A percentile compares a stretch with the other conserved stretches of the same genome.
Evolutionary conservation across 2,888 invertebrate genomes (phyloP).

Genomic region (Lamellibrachia columna): DNA sequence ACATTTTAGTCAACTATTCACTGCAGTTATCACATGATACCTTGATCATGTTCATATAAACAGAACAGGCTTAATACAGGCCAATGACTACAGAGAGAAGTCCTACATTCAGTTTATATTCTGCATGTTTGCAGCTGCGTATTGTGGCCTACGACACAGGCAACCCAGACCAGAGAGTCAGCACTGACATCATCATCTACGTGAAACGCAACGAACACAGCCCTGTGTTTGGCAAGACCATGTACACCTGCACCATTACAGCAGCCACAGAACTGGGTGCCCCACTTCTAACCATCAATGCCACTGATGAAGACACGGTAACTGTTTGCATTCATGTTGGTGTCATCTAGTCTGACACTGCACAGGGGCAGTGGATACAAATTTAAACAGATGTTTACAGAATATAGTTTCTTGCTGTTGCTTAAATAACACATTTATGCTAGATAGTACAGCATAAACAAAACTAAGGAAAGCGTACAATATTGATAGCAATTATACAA

Average conservation of each 20-base stretch:
- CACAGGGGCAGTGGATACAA: too few species aligned
- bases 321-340: conserved; percentile 7
- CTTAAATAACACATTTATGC: too few species aligned
- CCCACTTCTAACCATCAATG: conserved; percentile 48
- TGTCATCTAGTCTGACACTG: too few species aligned
- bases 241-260: conserved; percentile 39
- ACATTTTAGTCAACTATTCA: conserved; percentile 41
- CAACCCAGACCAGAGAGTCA: conserved; percentile 38
- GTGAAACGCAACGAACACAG: conserved; percentile 50
- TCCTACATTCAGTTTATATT: neutral
- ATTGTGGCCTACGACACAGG: conserved; percentile 41
- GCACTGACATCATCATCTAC: conserved; percentile 38
- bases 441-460: too few species aligned
- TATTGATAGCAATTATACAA: too few species aligned
- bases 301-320: conserved; percentile 56
- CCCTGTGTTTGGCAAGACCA: conserved; percentile 43
- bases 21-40: conserved; percentile 30
- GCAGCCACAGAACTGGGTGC: conserved; percentile 41
- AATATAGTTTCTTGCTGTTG: too few species aligned
- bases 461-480: too few species aligned
- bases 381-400: too few species aligned
- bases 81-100: neutral
- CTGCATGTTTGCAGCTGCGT: conserved; percentile 34
- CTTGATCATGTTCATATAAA: neutral
- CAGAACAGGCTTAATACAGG: neutral